Percentiles rank a stretch among this genome's conserved stretches.
These are phyloP conservation scores for Tinea pellionella DNA, from an alignment of 2,888 invertebrate genomes.

Conservation along the genomic window DNA sequence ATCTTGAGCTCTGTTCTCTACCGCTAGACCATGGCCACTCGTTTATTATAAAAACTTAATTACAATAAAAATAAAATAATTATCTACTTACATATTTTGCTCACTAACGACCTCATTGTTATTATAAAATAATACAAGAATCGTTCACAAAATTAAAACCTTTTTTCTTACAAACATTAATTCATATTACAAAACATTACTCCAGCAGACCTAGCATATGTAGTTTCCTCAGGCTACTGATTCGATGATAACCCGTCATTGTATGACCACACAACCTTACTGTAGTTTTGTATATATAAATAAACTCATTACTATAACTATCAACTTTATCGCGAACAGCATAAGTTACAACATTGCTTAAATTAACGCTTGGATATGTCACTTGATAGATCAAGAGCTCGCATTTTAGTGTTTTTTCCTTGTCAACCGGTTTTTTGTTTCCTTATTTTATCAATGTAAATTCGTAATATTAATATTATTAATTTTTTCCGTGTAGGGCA, in stretches of 20 bases:
- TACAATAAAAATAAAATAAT: too few relatives aligned
- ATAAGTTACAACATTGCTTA: neutral
- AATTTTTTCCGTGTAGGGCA: too few relatives aligned
- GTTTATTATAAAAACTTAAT: too few relatives aligned
- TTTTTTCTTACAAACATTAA: too few relatives aligned
- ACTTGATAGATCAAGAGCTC: neutral
- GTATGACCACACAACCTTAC: neutral
- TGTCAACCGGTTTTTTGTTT: conserved; percentile 25
- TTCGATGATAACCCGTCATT: neutral
- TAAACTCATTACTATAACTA: neutral
- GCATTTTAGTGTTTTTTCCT: conserved; percentile 27
- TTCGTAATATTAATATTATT: neutral
- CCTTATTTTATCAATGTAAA: conserved; percentile 15
- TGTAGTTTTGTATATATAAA: neutral
- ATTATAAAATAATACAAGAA: neutral
- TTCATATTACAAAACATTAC: too few relatives aligned
- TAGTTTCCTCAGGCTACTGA: neutral
- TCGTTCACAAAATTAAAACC: too few relatives aligned
- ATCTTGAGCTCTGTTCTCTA: too few relatives aligned
- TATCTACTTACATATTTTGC: neutral
- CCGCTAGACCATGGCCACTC: too few relatives aligned
- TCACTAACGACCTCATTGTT: neutral
- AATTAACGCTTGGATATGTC: neutral
- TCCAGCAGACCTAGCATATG: neutral
- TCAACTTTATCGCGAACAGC: neutral